A percentile compares a stretch with the other conserved stretches of the same genome.
Evolutionary conservation across 2,888 invertebrate genomes (phyloP).

Genomic region (Epistrophe eligans): DNA sequence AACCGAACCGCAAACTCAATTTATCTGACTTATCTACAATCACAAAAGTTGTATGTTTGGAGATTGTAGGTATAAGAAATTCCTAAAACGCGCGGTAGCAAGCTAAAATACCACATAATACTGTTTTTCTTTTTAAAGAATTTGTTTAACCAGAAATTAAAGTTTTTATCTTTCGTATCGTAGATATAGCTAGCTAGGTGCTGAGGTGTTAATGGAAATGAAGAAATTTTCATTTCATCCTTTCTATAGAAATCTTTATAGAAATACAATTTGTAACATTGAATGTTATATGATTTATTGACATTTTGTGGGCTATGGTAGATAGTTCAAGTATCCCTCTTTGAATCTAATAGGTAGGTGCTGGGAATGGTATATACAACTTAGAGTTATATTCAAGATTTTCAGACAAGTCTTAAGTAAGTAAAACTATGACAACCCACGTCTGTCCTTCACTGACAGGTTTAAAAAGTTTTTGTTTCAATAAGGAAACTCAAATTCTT

Average conservation of each 20-base stretch:
- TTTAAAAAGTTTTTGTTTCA: neutral
- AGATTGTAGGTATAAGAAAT: neutral
- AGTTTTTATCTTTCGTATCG: conserved; percentile 9
- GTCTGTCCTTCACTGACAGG: neutral
- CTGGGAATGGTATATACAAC: too few species aligned
- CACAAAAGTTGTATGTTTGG: conserved; percentile 11
- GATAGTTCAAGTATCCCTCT: too few species aligned
- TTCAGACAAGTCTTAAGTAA: neutral
- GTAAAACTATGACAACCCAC: neutral
- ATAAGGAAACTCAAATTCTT: neutral
- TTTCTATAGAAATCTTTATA: neutral
- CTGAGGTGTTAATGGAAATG: conserved; percentile 21
- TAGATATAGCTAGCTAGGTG: neutral
- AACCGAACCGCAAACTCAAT: conserved; percentile 26
- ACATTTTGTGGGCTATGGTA: neutral
- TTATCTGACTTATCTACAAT: conserved; percentile 24
- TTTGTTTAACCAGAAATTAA: conserved; percentile 19
- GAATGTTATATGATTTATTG: neutral
- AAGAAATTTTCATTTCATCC: neutral
- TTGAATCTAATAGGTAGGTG: neutral
- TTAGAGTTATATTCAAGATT: too few species aligned
- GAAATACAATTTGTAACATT: neutral
- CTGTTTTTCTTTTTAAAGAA: conserved; percentile 23
- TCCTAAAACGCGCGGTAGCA: neutral
- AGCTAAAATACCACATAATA: conserved; percentile 21